Evolutionary conservation across 1,140 invertebrate species (phyloP), one percentile per base, ranked within the genome.

Genomic region (Camponotus vicinus): DNA sequence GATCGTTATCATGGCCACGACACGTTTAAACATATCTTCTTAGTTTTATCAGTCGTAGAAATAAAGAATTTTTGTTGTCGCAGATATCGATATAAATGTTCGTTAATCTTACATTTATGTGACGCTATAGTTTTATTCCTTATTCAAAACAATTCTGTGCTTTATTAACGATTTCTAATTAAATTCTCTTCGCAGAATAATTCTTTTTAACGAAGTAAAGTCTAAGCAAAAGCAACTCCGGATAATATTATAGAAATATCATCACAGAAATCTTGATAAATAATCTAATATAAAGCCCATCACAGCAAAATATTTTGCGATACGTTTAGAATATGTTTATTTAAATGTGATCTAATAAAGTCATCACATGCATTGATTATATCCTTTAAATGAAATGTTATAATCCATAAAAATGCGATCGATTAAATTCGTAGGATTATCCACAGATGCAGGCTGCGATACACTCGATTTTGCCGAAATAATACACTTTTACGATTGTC

Each of bases 1-100:
- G 77, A 86, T 87, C 66, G 83, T 90, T 85, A 78, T 84, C 83
- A 69, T 18, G 45, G 57, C 45, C 49, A 75, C 40, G 40, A 83
- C 40, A 21, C 37, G 15, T 27, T 21, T 73, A n/a, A 34, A 27
- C 18, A 57, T 45, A 18, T 2, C 32, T 45, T 59, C 7, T 9
- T 37, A 61, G 21, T 59, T 42, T 15, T 32, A 7, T 71, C 11
- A 27, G 1, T 61, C 6, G 27, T 4, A 4, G 5, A 52, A 18
- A 70, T 45, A 11, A 59, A 82, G 71, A 71, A 32, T 61, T 27
- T 45, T 37, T 15, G 13, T 11, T 5, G 9, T 18, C 15, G n/a
- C 9, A 40, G 18, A 9, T 21, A 69, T n/a, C 7, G 42, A 42
- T 42, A 57, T 49, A 49, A 40, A 11, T 15, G 61, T 64, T n/a